Base-by-base conservation (phyloP, 2,888 invertebrate genomes). In the Sipha maydis region DNA sequence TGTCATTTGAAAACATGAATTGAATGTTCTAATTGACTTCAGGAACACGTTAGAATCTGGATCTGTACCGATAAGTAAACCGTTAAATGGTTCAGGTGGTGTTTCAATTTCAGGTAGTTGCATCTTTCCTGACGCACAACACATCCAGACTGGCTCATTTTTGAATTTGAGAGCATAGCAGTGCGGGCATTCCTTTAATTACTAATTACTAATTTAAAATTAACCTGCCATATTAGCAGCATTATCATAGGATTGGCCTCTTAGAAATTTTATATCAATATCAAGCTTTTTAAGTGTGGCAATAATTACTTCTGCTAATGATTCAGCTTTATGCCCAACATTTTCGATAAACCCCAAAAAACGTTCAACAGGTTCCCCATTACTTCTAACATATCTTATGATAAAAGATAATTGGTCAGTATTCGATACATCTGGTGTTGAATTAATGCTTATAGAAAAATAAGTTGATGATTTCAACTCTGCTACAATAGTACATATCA, bases 161-260 rank as follows among this genome's bases (percentile, higher is more conserved):
- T n/a, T n/a, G n/a, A n/a, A n/a, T n/a, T n/a, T n/a, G n/a, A n/a
- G n/a, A n/a, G n/a, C n/a, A n/a, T n/a, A n/a, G n/a, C n/a, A n/a
- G n/a, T n/a, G n/a, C n/a, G n/a, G n/a, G n/a, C n/a, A n/a, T n/a
- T n/a, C n/a, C n/a, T n/a, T n/a, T n/a, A n/a, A n/a, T n/a, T n/a
- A n/a, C n/a, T n/a, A n/a, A n/a, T n/a, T n/a, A n/a, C n/a, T n/a
- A n/a, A n/a, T n/a, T n/a, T n/a, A n/a, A n/a, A n/a, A n/a, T n/a
- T n/a, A n/a, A 41, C 85, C 48, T 14, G 48, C 31, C 85, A 85
- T 85, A 78, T 85, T 85, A 0, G 21, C 38, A 4, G 85, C 78
- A 28, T 76, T 77, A 61, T 85, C 85, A 61, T 85, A 85, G 3
- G 85, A 76, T 19, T 85, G 85, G 11, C 78, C 85, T n/a, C 85